Conservation (phyloP, 2,888 invertebrate species). For the Drosophila anomelani region DNA sequence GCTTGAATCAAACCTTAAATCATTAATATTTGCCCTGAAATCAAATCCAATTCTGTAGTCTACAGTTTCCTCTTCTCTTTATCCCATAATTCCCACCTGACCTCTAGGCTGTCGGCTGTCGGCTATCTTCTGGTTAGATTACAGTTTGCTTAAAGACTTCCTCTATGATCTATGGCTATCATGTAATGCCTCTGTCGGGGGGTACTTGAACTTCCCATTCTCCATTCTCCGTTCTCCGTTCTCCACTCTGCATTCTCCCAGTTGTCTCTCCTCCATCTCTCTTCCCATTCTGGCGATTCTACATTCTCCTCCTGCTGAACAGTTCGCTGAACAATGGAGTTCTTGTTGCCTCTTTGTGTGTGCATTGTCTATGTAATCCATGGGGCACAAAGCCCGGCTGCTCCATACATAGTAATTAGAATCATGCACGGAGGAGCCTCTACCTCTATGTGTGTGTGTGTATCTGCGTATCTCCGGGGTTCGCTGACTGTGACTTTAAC, state of each 20-base stretch:
- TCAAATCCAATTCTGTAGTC: neutral
- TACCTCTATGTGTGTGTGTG: constrained; percentile 16
- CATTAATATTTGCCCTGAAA: neutral
- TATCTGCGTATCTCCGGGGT: constrained; percentile 46
- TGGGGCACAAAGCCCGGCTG: constrained; percentile 45
- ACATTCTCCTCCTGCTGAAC: neutral
- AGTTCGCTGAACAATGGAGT: constrained; percentile 55
- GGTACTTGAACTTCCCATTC: constrained; percentile 69
- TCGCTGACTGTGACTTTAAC: constrained; percentile 71
- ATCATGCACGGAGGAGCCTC: constrained; percentile 61
- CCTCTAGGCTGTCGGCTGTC: neutral
- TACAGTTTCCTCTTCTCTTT: neutral
- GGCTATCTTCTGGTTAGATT: constrained; percentile 4
- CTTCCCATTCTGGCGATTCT: neutral
- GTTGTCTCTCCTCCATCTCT: neutral
- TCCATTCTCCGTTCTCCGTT: constrained; percentile 33
- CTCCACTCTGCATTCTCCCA: constrained; percentile 18
- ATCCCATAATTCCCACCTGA: constrained; percentile 1
- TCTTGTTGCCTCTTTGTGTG: constrained; percentile 30
- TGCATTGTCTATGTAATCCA: constrained; percentile 62
- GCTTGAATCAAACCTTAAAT: no score
- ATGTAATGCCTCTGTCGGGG: constrained; percentile 50
- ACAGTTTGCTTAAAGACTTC: constrained; percentile 34
- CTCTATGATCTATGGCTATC: constrained; percentile 40
- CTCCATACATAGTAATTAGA: constrained; percentile 75